Conservation (phyloP, 2,888 invertebrate species). For the Diarsia brunnea region DNA sequence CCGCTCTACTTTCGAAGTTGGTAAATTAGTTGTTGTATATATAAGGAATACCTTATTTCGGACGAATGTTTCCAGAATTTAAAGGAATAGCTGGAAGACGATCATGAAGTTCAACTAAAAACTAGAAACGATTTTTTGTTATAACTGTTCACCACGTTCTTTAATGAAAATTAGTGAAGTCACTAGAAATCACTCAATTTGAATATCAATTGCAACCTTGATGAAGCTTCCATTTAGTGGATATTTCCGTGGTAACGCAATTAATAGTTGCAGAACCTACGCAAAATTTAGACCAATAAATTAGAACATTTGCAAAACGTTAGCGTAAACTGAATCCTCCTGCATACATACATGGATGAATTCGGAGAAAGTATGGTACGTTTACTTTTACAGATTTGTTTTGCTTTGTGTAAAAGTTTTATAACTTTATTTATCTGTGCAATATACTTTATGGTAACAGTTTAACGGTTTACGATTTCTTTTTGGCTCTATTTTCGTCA, state of each 20-base stretch:
- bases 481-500: slow-evolving; percentile 14
- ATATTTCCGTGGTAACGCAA: background rate
- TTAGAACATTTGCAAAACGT: background rate
- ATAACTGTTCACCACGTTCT: background rate
- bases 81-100: background rate
- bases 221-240: background rate
- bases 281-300: background rate
- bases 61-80: background rate
- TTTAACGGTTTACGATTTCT: slow-evolving; percentile 46
- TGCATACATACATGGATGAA: background rate
- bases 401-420: slow-evolving; percentile 34
- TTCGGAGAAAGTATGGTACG: slow-evolving; percentile 2
- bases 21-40: background rate
- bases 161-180: background rate
- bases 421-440: slow-evolving; percentile 49
- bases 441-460: slow-evolving; percentile 41
- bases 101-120: background rate
- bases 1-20: background rate
- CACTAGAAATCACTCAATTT: background rate
- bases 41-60: background rate
- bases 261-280: background rate
- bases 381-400: slow-evolving; percentile 42
- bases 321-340: background rate
- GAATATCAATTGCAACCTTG: background rate
- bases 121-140: background rate